Evolutionary conservation across 2,888 invertebrate genomes (phyloP).

Genomic region (Caenorhabditis zanzibari): DNA sequence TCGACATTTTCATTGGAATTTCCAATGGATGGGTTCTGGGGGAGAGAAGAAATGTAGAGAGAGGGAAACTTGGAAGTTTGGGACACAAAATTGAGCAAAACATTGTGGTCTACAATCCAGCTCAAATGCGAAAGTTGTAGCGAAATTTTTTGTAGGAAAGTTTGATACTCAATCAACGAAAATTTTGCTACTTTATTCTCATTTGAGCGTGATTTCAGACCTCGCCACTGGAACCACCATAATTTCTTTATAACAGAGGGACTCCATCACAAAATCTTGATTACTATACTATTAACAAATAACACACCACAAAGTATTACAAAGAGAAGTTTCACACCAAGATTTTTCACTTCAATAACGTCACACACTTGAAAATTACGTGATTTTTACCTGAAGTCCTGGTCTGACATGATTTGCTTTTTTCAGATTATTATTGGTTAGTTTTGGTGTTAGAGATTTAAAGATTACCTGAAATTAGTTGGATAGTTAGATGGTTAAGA

Average conservation of each 20-base stretch:
- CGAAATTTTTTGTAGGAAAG: no score
- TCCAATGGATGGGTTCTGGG: constrained; percentile 2
- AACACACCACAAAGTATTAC: background rate
- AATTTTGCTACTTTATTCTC: no score
- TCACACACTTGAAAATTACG: background rate
- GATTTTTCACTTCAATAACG: background rate
- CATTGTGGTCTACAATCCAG: no score
- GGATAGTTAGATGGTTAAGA: background rate
- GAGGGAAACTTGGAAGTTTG: background rate
- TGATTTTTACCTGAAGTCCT: constrained; percentile 19
- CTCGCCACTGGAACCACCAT: no score
- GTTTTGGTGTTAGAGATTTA: constrained; percentile 5
- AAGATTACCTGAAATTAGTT: background rate
- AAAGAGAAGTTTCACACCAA: constrained; percentile 4
- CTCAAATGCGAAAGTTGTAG: no score
- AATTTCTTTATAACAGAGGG: no score
- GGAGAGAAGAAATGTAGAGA: background rate
- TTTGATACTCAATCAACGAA: no score
- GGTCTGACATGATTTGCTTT: constrained; percentile 12
- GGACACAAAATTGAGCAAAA: no score
- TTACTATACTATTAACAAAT: no score
- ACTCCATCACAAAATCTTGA: no score
- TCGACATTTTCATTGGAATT: constrained; percentile 29
- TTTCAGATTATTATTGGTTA: background rate
- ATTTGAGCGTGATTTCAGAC: no score